These are phyloP conservation scores for Cactoblastis cactorum DNA, from an alignment of 2,888 invertebrate species.

Conservation along the genomic window DNA sequence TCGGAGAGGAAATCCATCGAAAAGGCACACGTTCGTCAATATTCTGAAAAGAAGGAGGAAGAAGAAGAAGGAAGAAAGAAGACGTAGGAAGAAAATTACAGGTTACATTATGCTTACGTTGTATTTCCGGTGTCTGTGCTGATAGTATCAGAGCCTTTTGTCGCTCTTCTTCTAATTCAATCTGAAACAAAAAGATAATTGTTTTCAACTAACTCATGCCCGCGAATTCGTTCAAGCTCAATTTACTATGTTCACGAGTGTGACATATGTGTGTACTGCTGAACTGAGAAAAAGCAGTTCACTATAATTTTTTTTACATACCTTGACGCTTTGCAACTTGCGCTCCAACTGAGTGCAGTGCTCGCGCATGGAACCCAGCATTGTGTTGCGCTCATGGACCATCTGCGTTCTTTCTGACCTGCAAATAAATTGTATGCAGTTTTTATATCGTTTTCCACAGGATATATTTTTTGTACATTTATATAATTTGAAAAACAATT, in stretches of 20 bases:
- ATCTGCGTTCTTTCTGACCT: slow-evolving; percentile 61
- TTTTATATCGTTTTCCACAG: background rate
- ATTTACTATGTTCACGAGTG: too few relatives aligned
- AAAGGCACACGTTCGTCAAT: too few relatives aligned
- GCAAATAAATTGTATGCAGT: slow-evolving; percentile 7
- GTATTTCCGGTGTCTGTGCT: slow-evolving; percentile 63
- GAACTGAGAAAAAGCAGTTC: too few relatives aligned
- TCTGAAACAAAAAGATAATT: too few relatives aligned
- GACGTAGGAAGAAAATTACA: too few relatives aligned
- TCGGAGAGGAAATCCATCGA: too few relatives aligned
- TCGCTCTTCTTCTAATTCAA: slow-evolving; percentile 60
- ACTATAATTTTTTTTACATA: too few relatives aligned
- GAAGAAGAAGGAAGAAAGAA: too few relatives aligned
- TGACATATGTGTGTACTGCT: too few relatives aligned
- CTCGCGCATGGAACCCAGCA: slow-evolving; percentile 63
- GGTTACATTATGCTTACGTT: slow-evolving; percentile 53
- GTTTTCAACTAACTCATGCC: background rate
- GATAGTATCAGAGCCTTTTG: slow-evolving; percentile 52
- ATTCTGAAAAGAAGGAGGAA: too few relatives aligned
- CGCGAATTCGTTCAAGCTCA: too few relatives aligned
- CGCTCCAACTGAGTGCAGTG: slow-evolving; percentile 59
- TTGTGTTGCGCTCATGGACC: slow-evolving; percentile 62
- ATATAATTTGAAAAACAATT: too few relatives aligned
- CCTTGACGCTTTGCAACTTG: slow-evolving; percentile 58
- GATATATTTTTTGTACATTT: background rate